Percentiles rank a stretch among this genome's conserved stretches.
Evolutionary conservation across 1,140 invertebrate species (phyloP).

Genomic region (Mamestra configurata): DNA sequence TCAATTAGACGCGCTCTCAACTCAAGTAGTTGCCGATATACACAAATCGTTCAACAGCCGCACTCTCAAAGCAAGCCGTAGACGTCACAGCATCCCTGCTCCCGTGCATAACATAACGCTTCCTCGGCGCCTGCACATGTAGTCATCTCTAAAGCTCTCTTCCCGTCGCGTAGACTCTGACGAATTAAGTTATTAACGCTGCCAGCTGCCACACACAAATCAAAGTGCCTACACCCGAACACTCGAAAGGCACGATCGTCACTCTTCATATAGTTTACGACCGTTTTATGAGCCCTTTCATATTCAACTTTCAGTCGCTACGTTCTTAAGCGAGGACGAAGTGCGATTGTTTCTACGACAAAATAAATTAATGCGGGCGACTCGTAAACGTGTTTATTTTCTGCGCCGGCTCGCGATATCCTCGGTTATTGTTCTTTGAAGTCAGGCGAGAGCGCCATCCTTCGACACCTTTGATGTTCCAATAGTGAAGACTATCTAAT

Average conservation of each 20-base stretch:
- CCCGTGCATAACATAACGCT: constrained; percentile 65
- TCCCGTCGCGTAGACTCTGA: constrained; percentile 82
- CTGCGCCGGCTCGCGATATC: constrained; percentile 66
- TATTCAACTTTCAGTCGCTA: constrained; percentile 78
- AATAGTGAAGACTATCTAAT: constrained; percentile 54
- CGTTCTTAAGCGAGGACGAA: constrained; percentile 57
- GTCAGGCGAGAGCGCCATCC: constrained; percentile 60
- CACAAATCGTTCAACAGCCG: constrained; percentile 68
- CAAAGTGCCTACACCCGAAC: constrained; percentile 77
- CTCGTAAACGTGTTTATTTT: constrained; percentile 75
- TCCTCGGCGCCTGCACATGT: constrained; percentile 69
- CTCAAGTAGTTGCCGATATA: constrained; percentile 57
- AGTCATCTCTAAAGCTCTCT: constrained; percentile 76
- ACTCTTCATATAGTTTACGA: constrained; percentile 76
- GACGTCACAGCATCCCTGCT: constrained; percentile 59
- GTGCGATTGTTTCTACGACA: constrained; percentile 78
- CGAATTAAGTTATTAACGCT: constrained; percentile 88
- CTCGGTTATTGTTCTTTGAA: constrained; percentile 76
- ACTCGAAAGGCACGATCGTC: constrained; percentile 67
- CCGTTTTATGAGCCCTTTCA: constrained; percentile 83
- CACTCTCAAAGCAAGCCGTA: constrained; percentile 51
- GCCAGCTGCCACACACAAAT: constrained; percentile 86
- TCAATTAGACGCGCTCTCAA: constrained; percentile 63
- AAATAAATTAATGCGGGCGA: constrained; percentile 78
- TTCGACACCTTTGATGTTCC: constrained; percentile 72